Base-by-base conservation (phyloP, 2,797 vertebrate species). In the Protonibea diacanthus region DNA sequence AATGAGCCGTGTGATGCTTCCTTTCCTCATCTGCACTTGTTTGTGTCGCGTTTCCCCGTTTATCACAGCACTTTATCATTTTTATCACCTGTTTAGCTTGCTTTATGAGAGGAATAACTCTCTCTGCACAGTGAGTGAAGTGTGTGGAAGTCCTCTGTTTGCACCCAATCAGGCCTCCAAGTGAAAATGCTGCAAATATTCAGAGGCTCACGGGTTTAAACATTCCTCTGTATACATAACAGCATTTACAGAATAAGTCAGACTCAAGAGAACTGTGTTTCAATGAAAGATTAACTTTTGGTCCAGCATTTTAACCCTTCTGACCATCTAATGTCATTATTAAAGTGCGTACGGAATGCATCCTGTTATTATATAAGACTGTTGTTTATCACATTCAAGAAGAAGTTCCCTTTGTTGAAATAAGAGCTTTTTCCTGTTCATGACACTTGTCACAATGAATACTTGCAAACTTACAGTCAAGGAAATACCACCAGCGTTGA, bases 191-290 rank as follows among this genome's bases (percentile, higher is more conserved):
- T 75, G 49, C 45, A 75, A 68, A 78, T 67, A 27, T 67, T 66
- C 60, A 73, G 23, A 62, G 62, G 80, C 73, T 84, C 74, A 77
- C 42, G 27, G 83, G 53, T 82, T 85, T 74, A 71, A 42, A 56
- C 84, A 81, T 87, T 87, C 84, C 71, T 82, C 45, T 81, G 74
- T 55, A 76, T 63, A 77, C 68, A 76, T 74, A 90, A 88, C 40
- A 4, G 64, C 63, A 86, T 89, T 86, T 82, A 76, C 47, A 78
- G 69, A 86, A 67, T 65, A 74, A 87, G 68, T 81, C 78, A 69
- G 69, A 85, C 53, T 84, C 38, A 75, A 72, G 33, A 65, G 65
- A 78, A 45, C 0, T 55, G 79, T n/a, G 80, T 89, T 88, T 80
- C 76, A 84, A 73, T 83, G 17, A 83, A 80, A 73, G 71, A 86